Conservation (phyloP, 2,797 vertebrate species). For the Manis pentadactyla region DNA sequence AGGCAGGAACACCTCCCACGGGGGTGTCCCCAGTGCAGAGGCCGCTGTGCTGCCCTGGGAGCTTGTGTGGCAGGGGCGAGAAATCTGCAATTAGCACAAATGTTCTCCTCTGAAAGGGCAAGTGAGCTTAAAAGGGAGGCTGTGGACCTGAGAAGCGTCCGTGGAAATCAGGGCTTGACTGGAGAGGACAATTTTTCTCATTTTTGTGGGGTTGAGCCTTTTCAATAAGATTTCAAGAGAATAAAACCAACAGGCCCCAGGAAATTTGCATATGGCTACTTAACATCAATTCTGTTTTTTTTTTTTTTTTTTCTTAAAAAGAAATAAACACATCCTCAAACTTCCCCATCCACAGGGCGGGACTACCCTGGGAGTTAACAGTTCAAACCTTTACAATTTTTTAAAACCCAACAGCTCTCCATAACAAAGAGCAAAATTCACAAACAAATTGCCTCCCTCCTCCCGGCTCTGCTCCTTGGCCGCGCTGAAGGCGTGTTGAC, state of each 20-base stretch:
- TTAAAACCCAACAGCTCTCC: conserved; percentile 86
- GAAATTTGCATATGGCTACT: conserved; percentile 84
- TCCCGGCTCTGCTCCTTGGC: conserved; percentile 81
- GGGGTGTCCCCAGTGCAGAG: background rate
- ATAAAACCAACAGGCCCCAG: conserved; percentile 84
- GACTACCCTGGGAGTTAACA: conserved; percentile 86
- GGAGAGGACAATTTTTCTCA: conserved; percentile 53
- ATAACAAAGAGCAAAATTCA: conserved; percentile 89
- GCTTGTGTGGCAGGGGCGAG: background rate
- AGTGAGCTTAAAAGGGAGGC: background rate
- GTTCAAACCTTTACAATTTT: conserved; percentile 88
- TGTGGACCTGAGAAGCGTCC: background rate
- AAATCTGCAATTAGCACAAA: background rate
- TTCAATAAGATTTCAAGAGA: conserved; percentile 82
- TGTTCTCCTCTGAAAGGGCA: background rate
- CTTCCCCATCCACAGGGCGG: conserved; percentile 84
- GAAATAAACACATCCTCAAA: conserved; percentile 87
- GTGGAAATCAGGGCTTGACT: conserved; percentile 24
- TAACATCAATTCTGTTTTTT: conserved; percentile 84
- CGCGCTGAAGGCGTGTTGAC: conserved; percentile 86
- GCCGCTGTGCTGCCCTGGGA: no score
- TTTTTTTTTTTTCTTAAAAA: conserved; percentile 73
- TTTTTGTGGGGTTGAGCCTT: conserved; percentile 77
- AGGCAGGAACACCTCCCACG: background rate
- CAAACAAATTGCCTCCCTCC: conserved; percentile 88